Evolutionary conservation across 53 echinoderm and acorn worm species (phyloP).

Genomic region (Mesocentrotus franciscanus): DNA sequence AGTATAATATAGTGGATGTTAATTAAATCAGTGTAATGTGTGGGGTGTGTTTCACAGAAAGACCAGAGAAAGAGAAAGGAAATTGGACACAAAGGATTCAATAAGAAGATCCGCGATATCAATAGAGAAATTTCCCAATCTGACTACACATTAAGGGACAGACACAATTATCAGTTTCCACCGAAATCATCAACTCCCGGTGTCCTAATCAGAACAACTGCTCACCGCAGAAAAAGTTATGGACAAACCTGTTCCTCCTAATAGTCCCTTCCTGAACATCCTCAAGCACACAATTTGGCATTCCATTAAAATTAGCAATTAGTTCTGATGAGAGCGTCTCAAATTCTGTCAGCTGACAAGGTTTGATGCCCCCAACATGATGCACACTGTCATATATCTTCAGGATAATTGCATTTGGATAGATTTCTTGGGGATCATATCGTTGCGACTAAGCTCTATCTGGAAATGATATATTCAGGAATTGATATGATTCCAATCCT

Average conservation of each 20-base stretch:
- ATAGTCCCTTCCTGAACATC: neutral
- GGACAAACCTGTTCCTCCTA: constrained; percentile 18
- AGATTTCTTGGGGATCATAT: neutral
- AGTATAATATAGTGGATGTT: neutral
- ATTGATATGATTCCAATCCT: neutral
- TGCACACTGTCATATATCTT: neutral
- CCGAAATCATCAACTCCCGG: neutral
- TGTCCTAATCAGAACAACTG: neutral
- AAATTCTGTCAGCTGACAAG: neutral
- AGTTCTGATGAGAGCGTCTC: neutral
- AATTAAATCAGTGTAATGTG: neutral
- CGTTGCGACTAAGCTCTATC: neutral
- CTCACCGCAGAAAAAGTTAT: neutral
- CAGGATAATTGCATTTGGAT: constrained; percentile 9
- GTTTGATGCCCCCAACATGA: neutral
- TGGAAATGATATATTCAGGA: neutral
- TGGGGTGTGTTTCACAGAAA: neutral
- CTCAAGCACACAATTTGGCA: neutral
- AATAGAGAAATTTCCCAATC: neutral
- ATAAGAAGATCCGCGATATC: neutral
- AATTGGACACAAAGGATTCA: neutral
- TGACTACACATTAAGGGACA: neutral
- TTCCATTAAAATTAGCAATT: constrained; percentile 29
- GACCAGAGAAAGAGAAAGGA: too few relatives aligned
- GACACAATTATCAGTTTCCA: neutral